Base-by-base conservation (phyloP, 2,113 vertebrate species). In the Heterotis niloticus region DNA sequence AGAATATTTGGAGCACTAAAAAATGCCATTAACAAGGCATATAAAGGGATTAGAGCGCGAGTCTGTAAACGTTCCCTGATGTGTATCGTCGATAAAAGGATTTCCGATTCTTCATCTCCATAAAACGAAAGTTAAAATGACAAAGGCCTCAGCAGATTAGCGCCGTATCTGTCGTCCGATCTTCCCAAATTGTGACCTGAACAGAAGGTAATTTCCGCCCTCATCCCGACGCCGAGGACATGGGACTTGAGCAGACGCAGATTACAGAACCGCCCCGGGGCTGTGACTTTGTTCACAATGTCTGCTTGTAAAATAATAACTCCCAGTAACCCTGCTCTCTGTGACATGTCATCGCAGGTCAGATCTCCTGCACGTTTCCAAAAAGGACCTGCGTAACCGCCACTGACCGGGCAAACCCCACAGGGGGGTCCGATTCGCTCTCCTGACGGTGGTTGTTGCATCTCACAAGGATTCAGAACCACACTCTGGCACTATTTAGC, bases 21-120 rank as follows among this genome's bases (percentile, higher is more conserved):
- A 80, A 83, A 85, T 84, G 80, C 84, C 84, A 82, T 84, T 86
- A 88, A 88, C 83, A 86, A 86, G 84, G 87, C 90, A 89, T 87
- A 89, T 83, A 93, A 92, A 87, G 66, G 90, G 91, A 92, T 93
- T 93, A 92, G 86, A 82, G 88, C 88, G 87, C 88, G 85, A 90
- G 64, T 87, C 85, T 89, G 78, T 80, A 89, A 89, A 90, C 87
- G 85, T 86, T 85, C 83, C 89, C 89, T 90, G 91, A 92, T 92
- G 90, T 90, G 78, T 79, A 82, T 89, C 89, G 86, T 89, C 81
- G 91, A 91, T 93, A 91, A 92, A 91, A 86, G 89, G 88, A 92
- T 91, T 91, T 90, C 84, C 89, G 88, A 91, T 91, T 88, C 89
- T 91, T 91, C 86, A 83, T 89, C 86, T 84, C 84, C 89, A 87